These are phyloP conservation scores for Sceloporus tristichus DNA, from an alignment of 2,113 vertebrate genomes.

Conservation along the genomic window DNA sequence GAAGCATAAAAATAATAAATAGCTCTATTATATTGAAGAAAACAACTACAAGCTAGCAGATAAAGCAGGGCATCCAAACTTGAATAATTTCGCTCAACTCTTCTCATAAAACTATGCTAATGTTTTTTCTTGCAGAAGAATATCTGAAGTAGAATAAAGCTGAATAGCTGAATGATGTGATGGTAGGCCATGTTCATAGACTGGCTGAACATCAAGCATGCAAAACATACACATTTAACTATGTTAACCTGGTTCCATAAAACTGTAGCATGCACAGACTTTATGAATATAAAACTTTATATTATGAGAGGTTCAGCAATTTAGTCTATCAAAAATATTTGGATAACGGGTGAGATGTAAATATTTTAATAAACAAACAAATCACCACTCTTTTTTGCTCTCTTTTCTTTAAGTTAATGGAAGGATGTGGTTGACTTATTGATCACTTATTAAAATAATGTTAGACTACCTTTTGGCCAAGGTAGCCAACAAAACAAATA, in stretches of 20 bases:
- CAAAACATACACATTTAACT: background rate
- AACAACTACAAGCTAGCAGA: conserved; percentile 25
- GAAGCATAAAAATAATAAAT: conserved; percentile 30
- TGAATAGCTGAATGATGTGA: background rate
- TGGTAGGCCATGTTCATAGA: background rate
- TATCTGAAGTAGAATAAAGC: conserved; percentile 4
- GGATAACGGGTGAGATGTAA: too few relatives aligned
- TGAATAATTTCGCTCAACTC: conserved; percentile 16
- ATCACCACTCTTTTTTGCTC: too few relatives aligned
- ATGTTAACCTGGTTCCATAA: background rate
- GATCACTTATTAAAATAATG: too few relatives aligned
- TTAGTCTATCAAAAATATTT: background rate
- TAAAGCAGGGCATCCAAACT: conserved; percentile 1
- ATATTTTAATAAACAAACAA: too few relatives aligned
- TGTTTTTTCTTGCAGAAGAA: background rate
- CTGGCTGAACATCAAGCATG: background rate
- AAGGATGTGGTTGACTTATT: too few relatives aligned
- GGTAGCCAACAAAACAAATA: too few relatives aligned
- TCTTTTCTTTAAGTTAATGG: too few relatives aligned
- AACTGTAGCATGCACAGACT: background rate
- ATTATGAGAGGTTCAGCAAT: background rate
- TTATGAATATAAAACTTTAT: background rate
- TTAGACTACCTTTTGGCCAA: too few relatives aligned
- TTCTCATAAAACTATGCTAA: conserved; percentile 36
- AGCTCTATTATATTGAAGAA: background rate